These are phyloP conservation scores for Trichomycterus rosablanca DNA, from an alignment of 2,113 vertebrate species.

Conservation along the genomic window DNA sequence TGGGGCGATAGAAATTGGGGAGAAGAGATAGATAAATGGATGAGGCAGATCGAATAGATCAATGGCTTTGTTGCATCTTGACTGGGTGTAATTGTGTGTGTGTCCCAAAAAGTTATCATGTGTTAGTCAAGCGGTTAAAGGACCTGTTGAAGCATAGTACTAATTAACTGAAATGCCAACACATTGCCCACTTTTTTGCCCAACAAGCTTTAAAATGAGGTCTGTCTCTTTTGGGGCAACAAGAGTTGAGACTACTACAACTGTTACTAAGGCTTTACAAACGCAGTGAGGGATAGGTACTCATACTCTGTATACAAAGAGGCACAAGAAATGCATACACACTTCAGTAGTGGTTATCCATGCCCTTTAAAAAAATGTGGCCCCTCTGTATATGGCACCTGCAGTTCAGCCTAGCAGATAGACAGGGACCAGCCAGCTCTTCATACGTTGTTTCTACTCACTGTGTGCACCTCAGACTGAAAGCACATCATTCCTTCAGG, in stretches of 20 bases:
- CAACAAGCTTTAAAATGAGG: conserved; percentile 28
- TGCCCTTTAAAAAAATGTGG: no score
- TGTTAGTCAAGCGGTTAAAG: conserved; percentile 32
- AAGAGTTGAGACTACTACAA: conserved; percentile 12
- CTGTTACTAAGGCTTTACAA: conserved; percentile 8
- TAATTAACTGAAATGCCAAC: conserved; percentile 50
- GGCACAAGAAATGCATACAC: no score
- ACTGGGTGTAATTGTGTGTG: conserved; percentile 1
- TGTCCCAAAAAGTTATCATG: neutral
- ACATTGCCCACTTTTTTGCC: conserved; percentile 32
- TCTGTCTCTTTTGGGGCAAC: conserved; percentile 9
- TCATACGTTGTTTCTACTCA: conserved; percentile 8
- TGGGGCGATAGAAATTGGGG: conserved; percentile 19
- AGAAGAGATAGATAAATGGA: conserved; percentile 35
- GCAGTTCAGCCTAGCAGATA: conserved; percentile 22
- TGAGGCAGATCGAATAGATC: conserved; percentile 14
- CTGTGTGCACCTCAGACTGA: conserved; percentile 8
- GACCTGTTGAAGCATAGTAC: conserved; percentile 40
- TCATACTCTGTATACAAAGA: conserved; percentile 26
- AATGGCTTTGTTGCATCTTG: neutral
- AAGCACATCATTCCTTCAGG: conserved; percentile 1
- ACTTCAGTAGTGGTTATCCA: no score
- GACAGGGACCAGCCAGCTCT: conserved; percentile 33
- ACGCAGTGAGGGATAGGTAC: conserved; percentile 28
- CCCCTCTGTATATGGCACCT: conserved; percentile 12